Evolutionary conservation across 2,797 vertebrate genomes (phyloP).

Genomic region (Spinus pinus): DNA sequence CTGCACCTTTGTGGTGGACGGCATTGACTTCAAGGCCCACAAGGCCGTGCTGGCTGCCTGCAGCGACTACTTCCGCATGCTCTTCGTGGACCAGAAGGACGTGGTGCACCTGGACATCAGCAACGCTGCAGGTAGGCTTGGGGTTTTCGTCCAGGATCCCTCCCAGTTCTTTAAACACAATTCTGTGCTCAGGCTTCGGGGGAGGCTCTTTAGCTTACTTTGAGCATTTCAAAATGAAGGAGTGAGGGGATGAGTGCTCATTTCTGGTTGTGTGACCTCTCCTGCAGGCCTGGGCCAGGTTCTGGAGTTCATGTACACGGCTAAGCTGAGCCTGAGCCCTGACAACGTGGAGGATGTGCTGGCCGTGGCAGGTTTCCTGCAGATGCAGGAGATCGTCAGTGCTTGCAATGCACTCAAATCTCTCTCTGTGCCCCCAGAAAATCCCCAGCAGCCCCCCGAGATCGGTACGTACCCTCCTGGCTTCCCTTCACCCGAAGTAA

Average conservation of each 20-base stretch:
- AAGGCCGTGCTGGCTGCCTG: slow-evolving; percentile 95
- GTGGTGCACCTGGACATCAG: slow-evolving; percentile 98
- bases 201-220: neutral
- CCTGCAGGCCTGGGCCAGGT: slow-evolving; percentile 90
- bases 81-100: slow-evolving; percentile 96
- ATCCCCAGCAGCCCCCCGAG: neutral
- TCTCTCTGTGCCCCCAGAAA: slow-evolving; percentile 66
- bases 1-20: slow-evolving; percentile 97
- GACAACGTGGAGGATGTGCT: slow-evolving; percentile 93
- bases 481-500: neutral
- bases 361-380: slow-evolving; percentile 91
- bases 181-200: accelerated
- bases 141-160: accelerated
- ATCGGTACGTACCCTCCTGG: slow-evolving; percentile 70
- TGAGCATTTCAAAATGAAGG: accelerated
- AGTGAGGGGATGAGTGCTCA: neutral
- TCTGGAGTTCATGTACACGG: slow-evolving; percentile 98
- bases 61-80: slow-evolving; percentile 94
- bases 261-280: neutral
- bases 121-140: slow-evolving; percentile 87
- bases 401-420: slow-evolving; percentile 91
- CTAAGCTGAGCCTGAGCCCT: slow-evolving; percentile 86
- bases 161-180: accelerated
- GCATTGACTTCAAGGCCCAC: slow-evolving; percentile 95
- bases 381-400: slow-evolving; percentile 93